Base-by-base conservation (phyloP, 2,113 vertebrate species). In the Hippoglossus stenolepis region DNA sequence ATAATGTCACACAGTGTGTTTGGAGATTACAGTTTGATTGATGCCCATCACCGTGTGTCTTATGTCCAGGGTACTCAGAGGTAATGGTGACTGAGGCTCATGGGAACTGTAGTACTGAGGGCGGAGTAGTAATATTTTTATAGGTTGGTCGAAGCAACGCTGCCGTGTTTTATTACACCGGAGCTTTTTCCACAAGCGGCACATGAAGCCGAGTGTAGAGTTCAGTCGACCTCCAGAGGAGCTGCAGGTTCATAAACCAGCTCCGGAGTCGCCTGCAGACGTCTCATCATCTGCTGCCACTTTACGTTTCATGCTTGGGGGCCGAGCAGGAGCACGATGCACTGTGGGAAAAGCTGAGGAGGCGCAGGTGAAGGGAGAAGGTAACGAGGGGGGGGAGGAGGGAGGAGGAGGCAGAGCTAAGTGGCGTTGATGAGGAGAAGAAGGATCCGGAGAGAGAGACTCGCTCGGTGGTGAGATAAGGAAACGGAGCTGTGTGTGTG, bases 341-440 rank as follows among this genome's bases (percentile, higher is more conserved):
- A 13, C 15, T 2, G 40, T 12, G 15, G 31, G 45, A 2, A 12
- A 59, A 67, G 57, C 20, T 11, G 43, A 45, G 43, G 43, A 45
- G 15, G 17, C 0, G 2, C 26, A 71, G 28, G 64, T 47, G 57
- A 12, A 63, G 10, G 60, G 17, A 56, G 15, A 47, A 70, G 54
- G 70, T 56, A 45, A 59, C n/a, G 69, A 58, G 56, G 10, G 1
- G 31, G 11, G 3, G 26, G 10, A 23, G 57, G 20, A 5, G 35
- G 57, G 15, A 40, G 58, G 28, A 61, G 59, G 28, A 70, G 58
- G 26, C 17, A 31, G 66, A 73, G 54, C 56, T 62, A 81, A 81
- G 81, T 75, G 70, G 65, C 54, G 58, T 49, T 73, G 72, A 79
- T 59, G 69, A 57, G 69, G 26, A 68, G 28, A 5, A 28, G 28